Base-by-base conservation (phyloP, 2,797 vertebrate species). In the Pitangus sulphuratus region DNA sequence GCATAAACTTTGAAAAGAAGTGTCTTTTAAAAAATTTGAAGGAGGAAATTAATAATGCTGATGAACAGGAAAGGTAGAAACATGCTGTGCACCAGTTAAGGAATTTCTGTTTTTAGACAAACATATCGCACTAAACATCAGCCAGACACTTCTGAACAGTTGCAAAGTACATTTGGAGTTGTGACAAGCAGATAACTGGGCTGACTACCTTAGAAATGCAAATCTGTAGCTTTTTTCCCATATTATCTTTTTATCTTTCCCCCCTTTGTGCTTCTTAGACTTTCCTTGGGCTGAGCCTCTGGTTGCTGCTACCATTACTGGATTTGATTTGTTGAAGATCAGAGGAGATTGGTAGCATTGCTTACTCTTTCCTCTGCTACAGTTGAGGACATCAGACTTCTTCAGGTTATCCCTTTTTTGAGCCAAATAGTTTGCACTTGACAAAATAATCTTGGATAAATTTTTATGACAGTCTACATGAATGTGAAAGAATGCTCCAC, bases 81-180 rank as follows among this genome's bases (percentile, higher is more conserved):
- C 8, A 25, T 14, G 10, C 16, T 81, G 25, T 72, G 18, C 9
- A 64, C 3, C 8, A 44, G 9, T 44, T 54, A 54, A 74, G 26
- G 40, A 70, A 68, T 74, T 64, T 44, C 20, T 82, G 4, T 0
- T 62, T 90, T 86, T 10, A 78, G 42, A 25, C 25, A 81, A 56
- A 24, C 3, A 19, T 37, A 47, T 18, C 61, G 5, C 44, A 70
- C 6, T 30, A 88, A 80, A 4, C 3, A 65, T 26, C 31, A 84
- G 24, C 25, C 3, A 1, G 17, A 33, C 37, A 25, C 26, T 82
- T 89, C 54, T 51, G 6, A 64, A 40, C 0, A 2, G 1, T 6
- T 33, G 4, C 21, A 51, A 15, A 12, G 8, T 22, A 58, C 7
- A 12, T 48, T 50, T 45, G 4, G 26, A 56, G 24, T 18, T 71